Base-by-base conservation (phyloP, 2,888 invertebrate species). In the Lampropteryx suffumata region DNA sequence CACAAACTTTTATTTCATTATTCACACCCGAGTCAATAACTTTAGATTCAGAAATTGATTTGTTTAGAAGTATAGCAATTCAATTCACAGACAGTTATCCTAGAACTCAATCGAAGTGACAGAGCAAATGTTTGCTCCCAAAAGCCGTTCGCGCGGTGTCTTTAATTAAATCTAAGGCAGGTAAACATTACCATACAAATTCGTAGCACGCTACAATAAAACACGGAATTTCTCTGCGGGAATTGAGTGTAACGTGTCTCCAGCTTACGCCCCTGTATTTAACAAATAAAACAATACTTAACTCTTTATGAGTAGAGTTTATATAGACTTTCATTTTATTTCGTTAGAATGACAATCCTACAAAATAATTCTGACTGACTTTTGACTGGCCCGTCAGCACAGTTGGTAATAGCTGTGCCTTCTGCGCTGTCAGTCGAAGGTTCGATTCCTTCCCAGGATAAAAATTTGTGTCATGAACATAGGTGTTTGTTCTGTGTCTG, bases 51-150 rank as follows among this genome's bases (percentile, higher is more conserved):
- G 24, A 24, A 35, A 35, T 24, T 24, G 8, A 36, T 11, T 24
- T 9, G 36, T 26, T 26, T 12, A 5, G 12, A 26, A n/a, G 33
- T 17, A 4, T 17, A 3, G 0, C 11, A 26, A 42, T 26, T 10
- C 14, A 33, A 33, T 32, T 35, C 11, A 10, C 34, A 24, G 4
- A 26, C 12, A 7, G 24, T 27, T 26, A 48, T 42, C 43, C 47
- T 43, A 36, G 37, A 48, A 48, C 35, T 39, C 37, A 50, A 50
- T 55, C 40, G 43, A 55, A 50, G 39, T 50, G 55, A 44, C 39
- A 53, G 37, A 33, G 49, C 39, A 51, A 60, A 59, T 54, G 35
- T 57, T 55, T 59, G 47, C 36, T 36, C 21, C 34, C 29, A 46
- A 52, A 57, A 42, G 28, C 47, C 32, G 32, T 44, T 34, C 34